Evolutionary conservation across 64 coral and sea anemone genomes (phyloP).

Genomic region (Orbicella faveolata): DNA sequence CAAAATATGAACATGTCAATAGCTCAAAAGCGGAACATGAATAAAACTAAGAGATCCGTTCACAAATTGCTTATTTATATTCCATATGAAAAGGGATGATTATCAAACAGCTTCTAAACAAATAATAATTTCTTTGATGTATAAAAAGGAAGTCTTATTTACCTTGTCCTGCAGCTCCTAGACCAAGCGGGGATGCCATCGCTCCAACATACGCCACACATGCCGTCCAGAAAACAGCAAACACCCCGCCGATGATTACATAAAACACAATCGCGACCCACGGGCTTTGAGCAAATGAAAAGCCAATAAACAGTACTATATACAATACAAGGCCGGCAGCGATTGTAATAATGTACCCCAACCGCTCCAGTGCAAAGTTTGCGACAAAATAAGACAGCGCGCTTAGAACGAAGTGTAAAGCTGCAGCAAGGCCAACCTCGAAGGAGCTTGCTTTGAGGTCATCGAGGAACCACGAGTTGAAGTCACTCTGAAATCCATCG

Average conservation of each 20-base stretch:
- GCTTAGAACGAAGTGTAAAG: conserved; percentile 25
- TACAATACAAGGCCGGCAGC: not conserved
- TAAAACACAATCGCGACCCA: conserved; percentile 32
- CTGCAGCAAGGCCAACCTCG: not conserved
- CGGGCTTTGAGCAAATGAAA: conserved; percentile 17
- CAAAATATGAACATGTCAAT: too few relatives aligned
- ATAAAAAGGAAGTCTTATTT: not conserved
- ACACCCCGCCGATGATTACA: conserved; percentile 5
- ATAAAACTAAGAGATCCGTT: too few relatives aligned
- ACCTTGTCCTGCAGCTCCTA: conserved; percentile 52
- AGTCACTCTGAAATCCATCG: conserved; percentile 56
- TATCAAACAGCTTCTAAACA: too few relatives aligned
- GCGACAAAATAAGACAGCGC: conserved; percentile 3
- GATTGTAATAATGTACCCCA: conserved; percentile 28
- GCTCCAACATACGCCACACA: conserved; percentile 35
- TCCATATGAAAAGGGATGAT: too few relatives aligned
- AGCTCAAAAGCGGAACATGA: too few relatives aligned
- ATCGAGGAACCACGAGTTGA: conserved; percentile 49
- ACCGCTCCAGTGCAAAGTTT: conserved; percentile 5
- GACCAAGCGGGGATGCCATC: conserved; percentile 11
- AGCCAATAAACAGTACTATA: conserved; percentile 2
- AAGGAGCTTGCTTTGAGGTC: conserved; percentile 32
- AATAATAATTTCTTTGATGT: too few relatives aligned
- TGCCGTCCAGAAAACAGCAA: conserved; percentile 19
- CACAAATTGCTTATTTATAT: too few relatives aligned